These are phyloP conservation scores for Drosophila mayaguana DNA, from an alignment of 2,888 invertebrate species.

Conservation along the genomic window DNA sequence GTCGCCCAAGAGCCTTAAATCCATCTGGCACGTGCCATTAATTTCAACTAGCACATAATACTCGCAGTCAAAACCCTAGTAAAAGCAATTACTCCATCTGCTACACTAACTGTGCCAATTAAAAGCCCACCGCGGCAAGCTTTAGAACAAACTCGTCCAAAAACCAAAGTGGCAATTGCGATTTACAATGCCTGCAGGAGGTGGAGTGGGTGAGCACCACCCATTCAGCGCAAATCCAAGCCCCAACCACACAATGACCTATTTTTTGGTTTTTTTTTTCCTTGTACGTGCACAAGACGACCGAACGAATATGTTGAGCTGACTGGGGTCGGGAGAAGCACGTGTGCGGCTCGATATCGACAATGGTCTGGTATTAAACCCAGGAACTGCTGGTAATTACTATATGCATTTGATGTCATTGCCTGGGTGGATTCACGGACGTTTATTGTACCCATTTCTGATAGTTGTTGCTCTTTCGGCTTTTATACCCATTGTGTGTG, in stretches of 20 bases:
- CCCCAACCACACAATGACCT: slow-evolving; percentile 56
- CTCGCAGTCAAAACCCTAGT: slow-evolving; percentile 41
- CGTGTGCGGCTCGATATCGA: slow-evolving; percentile 47
- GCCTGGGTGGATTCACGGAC: slow-evolving; percentile 16
- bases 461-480: slow-evolving; percentile 22
- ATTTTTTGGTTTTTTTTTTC: slow-evolving; percentile 13
- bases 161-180: slow-evolving; percentile 56
- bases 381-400: slow-evolving; percentile 52
- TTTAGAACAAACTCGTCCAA: slow-evolving; percentile 35
- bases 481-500: slow-evolving; percentile 1
- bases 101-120: slow-evolving; percentile 53
- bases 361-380: slow-evolving; percentile 26
- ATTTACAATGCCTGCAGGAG: slow-evolving; percentile 37
- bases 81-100: slow-evolving; percentile 57
- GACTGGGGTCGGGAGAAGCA: slow-evolving; percentile 11
- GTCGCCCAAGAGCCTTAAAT: not conserved
- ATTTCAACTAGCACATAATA: slow-evolving; percentile 20
- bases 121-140: slow-evolving; percentile 33
- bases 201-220: not conserved
- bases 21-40: not conserved
- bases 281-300: slow-evolving; percentile 9
- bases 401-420: slow-evolving; percentile 39
- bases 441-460: not conserved
- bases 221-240: not conserved
- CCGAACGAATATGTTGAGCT: not conserved